Base-by-base conservation (phyloP, 2,113 vertebrate species). In the Dunckerocampus dactyliophorus region DNA sequence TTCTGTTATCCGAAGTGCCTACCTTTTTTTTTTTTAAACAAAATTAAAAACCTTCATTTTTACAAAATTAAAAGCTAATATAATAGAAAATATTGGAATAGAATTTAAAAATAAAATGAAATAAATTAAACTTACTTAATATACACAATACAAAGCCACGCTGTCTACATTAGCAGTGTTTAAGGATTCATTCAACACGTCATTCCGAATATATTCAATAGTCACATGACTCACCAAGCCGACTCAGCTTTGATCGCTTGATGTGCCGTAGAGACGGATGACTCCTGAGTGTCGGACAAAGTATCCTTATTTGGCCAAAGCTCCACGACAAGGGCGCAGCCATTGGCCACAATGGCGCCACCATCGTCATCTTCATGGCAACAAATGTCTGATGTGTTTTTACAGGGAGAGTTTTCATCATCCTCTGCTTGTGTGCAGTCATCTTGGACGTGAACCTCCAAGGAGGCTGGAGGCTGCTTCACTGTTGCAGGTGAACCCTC, bases 211-310 rank as follows among this genome's bases (percentile, higher is more conserved):
- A n/a, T 22, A 22, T 14, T 28, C 2, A 31, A n/a, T 28, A n/a
- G 17, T 3, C 19, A 31, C 21, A 47, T 48, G 42, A 79, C 84
- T 79, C 39, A 88, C 87, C 71, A 54, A 49, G 31, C 34, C 48
- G 73, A 7, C 47, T 74, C 47, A 28, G 21, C 7, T 37, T 54
- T 49, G 13, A 34, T 28, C 47, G 81, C 67, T 71, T 60, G 50
- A 21, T 58, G n/a, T 59, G 6, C 59, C 15, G 3, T 63, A 57
- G 64, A 28, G 22, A 58, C 1, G 45, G 72, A 19, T 1, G 60
- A 15, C 37, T 52, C 37, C 76, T 43, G 45, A 46, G 61, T 8
- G 63, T 71, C 20, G 59, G 59, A 54, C 61, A 22, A 59, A 6
- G 65, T 46, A 34, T 10, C 74, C 53, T 73, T 2, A 11, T 77